phyloP scores from a whole-genome alignment of 2,797 vertebrate genomes.

The Hemibagrus guttatus region DNA sequence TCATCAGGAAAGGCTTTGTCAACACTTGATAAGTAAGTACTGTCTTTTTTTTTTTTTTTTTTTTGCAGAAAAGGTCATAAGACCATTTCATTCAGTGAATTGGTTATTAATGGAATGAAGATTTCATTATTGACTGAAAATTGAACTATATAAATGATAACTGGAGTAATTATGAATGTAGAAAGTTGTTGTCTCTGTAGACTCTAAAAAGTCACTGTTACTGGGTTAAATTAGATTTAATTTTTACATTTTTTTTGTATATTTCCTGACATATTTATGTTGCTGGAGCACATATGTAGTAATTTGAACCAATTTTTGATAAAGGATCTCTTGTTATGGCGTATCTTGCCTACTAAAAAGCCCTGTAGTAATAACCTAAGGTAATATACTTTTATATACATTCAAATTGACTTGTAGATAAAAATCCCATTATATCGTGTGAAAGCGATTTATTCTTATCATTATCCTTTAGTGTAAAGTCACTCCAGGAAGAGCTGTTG shows the following conservation, averaged over 20 bases:
- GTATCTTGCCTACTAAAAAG: neutral
- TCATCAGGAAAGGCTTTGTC: neutral
- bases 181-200: neutral
- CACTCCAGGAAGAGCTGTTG: neutral
- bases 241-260: neutral
- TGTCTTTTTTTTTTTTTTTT: neutral
- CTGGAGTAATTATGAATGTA: neutral
- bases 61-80: neutral
- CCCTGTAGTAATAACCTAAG: neutral
- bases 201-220: neutral
- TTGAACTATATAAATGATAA: neutral
- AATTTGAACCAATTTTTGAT: neutral
- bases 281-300: neutral
- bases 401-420: neutral
- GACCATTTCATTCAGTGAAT: neutral
- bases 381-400: neutral
- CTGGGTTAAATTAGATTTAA: neutral
- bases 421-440: neutral
- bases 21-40: neutral
- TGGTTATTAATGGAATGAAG: constrained; percentile 9
- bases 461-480: neutral
- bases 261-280: neutral
- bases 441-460: neutral
- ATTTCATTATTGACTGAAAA: constrained; percentile 27
- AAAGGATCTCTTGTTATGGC: neutral